Evolutionary conservation across 2,113 vertebrate species (phyloP), one percentile per base, ranked within the genome.

Genomic region (Scartelaos histophorus): DNA sequence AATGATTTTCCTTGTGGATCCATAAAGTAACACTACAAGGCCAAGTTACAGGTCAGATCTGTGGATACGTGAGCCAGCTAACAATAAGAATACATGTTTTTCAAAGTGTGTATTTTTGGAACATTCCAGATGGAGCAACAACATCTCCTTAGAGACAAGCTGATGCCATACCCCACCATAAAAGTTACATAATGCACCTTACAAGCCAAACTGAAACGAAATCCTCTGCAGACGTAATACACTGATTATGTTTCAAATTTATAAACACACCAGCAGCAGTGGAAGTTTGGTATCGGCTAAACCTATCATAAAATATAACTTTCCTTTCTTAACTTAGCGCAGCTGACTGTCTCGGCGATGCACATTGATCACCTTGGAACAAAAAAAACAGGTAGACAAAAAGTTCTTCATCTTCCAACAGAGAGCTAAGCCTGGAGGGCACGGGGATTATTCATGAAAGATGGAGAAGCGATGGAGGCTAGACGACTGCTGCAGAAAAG

Each of bases 361-460:
- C 53, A 53, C 34, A n/a, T 45, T 58, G 25, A 49, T 43, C 16
- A 65, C 35, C 69, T 67, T 76, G 25, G 72, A 70, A 35, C 45
- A 64, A 49, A 73, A 35, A 21, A 13, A 25, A 61, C 46, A 68
- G 66, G 16, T 34, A 67, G 61, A 38, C 17, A 64, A 64, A 61
- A 38, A 64, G 61, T 66, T 46, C 13, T 78, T 57, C 74, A 58
- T 79, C 53, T 78, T 66, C 51, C 75, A 65, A 22, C 81, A 72
- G 65, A 57, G 67, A 77, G 67, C 66, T 57, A 73, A 74, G 70
- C 85, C 81, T 85, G 57, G 16, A 74, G 83, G 71, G 70, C 75
- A 82, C n/a, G n/a, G 78, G 24, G 73, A 85, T 87, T 86, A 81
- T 79, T 87, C 79, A 83, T 78, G 71, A 89, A 72, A 29, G 68